Evolutionary conservation across 2,888 invertebrate species (phyloP), one percentile per base, ranked within the genome.

Genomic region (Protonemura montana): DNA sequence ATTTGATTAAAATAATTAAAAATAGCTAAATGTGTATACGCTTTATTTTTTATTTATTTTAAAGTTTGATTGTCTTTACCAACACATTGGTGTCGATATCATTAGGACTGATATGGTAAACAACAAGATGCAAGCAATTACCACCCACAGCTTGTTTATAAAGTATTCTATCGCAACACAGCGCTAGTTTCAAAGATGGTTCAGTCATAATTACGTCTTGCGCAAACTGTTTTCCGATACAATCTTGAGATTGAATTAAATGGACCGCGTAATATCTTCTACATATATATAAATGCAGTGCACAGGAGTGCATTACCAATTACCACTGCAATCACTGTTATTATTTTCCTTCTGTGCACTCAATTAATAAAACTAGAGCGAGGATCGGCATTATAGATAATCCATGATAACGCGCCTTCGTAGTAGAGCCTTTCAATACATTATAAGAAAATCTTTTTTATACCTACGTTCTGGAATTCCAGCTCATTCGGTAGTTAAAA

Each of bases 271-370:
- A 59, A 59, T 59, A 21, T 16, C 7, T 59, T 13, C 21, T 21
- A 59, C 21, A 35, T 59, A 13, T 21, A 59, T 59, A 7, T 59
- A 59, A 59, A 21, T 21, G 59, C 59, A 21, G 59, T 59, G 59
- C 3, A 59, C 59, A 21, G 59, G 6, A 59, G 59, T 21, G 21
- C 16, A 59, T 59, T 7, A 21, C 35, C 59, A 59, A 59, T 59
- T 59, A 59, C 21, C 7, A 21, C 59, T 21, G 35, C 35, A 21
- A 59, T 59, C 59, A 59, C 59, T 59, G 59, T 59, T 59, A 59
- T 59, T 59, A 59, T 59, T 59, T 59, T 59, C 59, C 59, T 59
- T 59, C 59, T 59, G 59, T 59, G 59, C 21, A 59, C 59, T 59
- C 7, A 16, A 21, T 59, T 59, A 10, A 59, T 59, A 59, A 21